phyloP scores from a whole-genome alignment of 2,797 vertebrate species.

The Lacerta viridis region DNA sequence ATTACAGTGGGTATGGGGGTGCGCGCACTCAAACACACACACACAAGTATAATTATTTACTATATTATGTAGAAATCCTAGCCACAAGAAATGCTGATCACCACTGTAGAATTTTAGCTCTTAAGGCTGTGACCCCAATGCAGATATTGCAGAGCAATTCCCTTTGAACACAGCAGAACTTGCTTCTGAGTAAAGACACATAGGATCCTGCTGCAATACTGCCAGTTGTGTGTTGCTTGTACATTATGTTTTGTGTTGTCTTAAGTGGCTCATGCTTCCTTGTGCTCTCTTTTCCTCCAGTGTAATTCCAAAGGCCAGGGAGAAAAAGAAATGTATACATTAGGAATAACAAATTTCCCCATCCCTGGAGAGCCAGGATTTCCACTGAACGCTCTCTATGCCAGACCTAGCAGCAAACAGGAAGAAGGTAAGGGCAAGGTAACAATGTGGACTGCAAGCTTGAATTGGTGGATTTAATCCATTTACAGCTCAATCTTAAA shows the following conservation, averaged over 20 bases:
- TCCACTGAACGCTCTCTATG: slow-evolving; percentile 96
- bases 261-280: slow-evolving; percentile 13
- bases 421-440: slow-evolving; percentile 89
- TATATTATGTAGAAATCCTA: too few species aligned
- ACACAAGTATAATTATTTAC: too few species aligned
- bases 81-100: too few species aligned
- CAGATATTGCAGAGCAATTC: too few species aligned
- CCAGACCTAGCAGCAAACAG: slow-evolving; percentile 92
- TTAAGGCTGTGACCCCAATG: too few species aligned
- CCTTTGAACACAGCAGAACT: not conserved
- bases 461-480: not conserved
- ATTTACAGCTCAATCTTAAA: not conserved
- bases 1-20: too few species aligned
- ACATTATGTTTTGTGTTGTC: not conserved
- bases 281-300: slow-evolving; percentile 78
- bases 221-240: not conserved
- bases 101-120: too few species aligned
- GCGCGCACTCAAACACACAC: too few species aligned
- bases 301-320: slow-evolving; percentile 95
- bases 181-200: not conserved
- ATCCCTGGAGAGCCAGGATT: slow-evolving; percentile 98
- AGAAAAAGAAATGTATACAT: slow-evolving; percentile 97
- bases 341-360: slow-evolving; percentile 96
- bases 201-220: not conserved
- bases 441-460: not conserved